Percentiles rank a stretch among this genome's conserved stretches.
These are phyloP conservation scores for Yponomeuta cagnagella DNA, from an alignment of 2,888 invertebrate species.

Conservation along the genomic window DNA sequence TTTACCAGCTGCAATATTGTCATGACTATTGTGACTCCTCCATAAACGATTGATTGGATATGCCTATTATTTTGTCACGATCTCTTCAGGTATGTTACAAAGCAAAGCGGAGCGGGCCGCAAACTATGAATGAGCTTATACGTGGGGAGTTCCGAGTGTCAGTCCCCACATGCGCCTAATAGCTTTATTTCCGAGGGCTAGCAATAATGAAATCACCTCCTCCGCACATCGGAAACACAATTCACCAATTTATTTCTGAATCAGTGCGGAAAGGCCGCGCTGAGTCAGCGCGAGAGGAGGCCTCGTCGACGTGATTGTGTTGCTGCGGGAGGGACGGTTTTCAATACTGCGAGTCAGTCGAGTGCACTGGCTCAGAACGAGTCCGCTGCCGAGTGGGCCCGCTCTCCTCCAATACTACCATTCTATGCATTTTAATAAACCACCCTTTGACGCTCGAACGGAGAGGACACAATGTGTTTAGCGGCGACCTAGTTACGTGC, in stretches of 20 bases:
- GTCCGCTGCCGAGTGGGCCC: not conserved
- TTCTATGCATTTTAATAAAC: slow-evolving; percentile 2
- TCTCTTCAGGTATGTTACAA: too few species aligned
- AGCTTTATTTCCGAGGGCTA: not conserved
- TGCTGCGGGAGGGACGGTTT: not conserved
- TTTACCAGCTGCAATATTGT: too few species aligned
- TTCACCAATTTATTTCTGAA: not conserved
- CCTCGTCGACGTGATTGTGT: not conserved
- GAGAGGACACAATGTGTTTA: not conserved
- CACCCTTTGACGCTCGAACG: not conserved
- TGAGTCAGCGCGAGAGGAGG: not conserved
- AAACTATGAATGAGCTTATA: not conserved
- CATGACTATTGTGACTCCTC: too few species aligned
- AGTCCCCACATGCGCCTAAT: not conserved
- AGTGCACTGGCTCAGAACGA: slow-evolving; percentile 2
- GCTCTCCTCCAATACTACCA: not conserved
- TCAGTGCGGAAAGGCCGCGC: not conserved
- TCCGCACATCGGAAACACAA: not conserved
- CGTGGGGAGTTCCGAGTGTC: not conserved
- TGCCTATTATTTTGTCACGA: too few species aligned
- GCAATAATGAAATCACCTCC: not conserved
- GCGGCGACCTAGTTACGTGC: not conserved
- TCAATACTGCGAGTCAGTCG: not conserved
- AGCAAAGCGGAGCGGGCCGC: too few species aligned
- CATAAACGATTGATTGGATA: too few species aligned